Base-by-base conservation (phyloP, 2,113 vertebrate species). In the Vanacampus margaritifer region DNA sequence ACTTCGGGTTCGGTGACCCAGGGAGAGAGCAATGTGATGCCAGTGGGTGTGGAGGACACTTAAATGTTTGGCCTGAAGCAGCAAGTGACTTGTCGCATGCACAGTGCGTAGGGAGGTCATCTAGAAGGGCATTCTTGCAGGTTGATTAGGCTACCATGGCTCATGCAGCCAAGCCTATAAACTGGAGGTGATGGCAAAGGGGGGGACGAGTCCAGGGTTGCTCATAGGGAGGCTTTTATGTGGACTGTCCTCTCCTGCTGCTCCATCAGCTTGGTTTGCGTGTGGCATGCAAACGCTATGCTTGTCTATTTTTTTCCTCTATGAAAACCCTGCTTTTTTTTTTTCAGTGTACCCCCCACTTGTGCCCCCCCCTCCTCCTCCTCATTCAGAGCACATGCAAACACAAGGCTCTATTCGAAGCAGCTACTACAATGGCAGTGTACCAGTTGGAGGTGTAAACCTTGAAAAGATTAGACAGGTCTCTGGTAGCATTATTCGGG, bases 131-230 rank as follows among this genome's bases (percentile, higher is more conserved):
- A 87, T 89, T 91, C 88, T 86, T 90, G 84, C 79, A 82, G 86
- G 83, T 86, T 87, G 87, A 90, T 88, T 83, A 86, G 79, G 90
- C 87, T 89, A 84, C 90, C 80, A 86, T 87, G 90, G 89, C 84
- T 87, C 80, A 88, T 76, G 86, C 90, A 89, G 81, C 82, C 87
- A 86, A 83, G 91, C 90, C 82, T 82, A 74, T 86, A 89, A 90
- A 88, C 87, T 72, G 79, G 83, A 80, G 37, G 71, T 57, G 57
- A 76, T 76, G 56, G 76, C 39, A 41, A 74, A 73, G 76, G 84
- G 54, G 75, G 60, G 78, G 16, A 41, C 19, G 69, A 79, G 81
- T 74, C 76, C 70, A 17, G 62, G 84, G 79, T 16, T 83, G 72
- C 73, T 86, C 81, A 79, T 79, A 75, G 86, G 79, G 83, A 78